Evolutionary conservation across 2,797 vertebrate species (phyloP), one percentile per base, ranked within the genome.

Genomic region (Cercopithecus neglectus): DNA sequence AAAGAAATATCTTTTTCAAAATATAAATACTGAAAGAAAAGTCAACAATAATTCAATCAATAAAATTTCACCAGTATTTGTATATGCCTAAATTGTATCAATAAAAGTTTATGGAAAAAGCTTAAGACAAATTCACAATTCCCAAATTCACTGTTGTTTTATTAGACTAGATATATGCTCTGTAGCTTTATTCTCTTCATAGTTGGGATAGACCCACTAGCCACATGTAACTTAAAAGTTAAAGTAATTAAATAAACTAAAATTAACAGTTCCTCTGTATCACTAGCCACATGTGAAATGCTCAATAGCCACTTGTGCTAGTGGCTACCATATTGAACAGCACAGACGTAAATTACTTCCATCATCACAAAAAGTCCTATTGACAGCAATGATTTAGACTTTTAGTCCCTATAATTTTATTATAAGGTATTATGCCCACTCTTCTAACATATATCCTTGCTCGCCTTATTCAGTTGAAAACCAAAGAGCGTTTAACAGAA

Each of bases 241-340:
- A 67, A 72, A 91, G n/a, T 44, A 76, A 89, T n/a, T 21, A 53
- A 80, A 33, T 89, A 89, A 53, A 80, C 21, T 89, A 89, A 64
- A 95, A 64, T 41, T 76, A 67, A 92, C 59, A 28, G 59, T 81
- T 86, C 44, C 26, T 93, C 53, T 24, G 11, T 28, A 80, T 81
- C 83, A 82, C n/a, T 48, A 48, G 44, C 36, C 17, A 70, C 41
- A 83, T 8, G 9, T 84, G 48, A 78, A 76, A 84, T 17, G 12
- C 24, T 26, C 36, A 10, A 1, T 2, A 44, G 17, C 36, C 70
- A 44, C 55, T 4, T 85, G 41, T 39, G 48, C 24, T 72, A 53
- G 30, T 83, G 50, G 46, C 53, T 19, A 21, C 57, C 8, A 0
- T 1, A 22, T 0, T 61, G 41, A 64, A 46, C 5, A 41, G 36